Base-by-base conservation (phyloP, 2,113 vertebrate species). In the Peromyscus polionotus region DNA sequence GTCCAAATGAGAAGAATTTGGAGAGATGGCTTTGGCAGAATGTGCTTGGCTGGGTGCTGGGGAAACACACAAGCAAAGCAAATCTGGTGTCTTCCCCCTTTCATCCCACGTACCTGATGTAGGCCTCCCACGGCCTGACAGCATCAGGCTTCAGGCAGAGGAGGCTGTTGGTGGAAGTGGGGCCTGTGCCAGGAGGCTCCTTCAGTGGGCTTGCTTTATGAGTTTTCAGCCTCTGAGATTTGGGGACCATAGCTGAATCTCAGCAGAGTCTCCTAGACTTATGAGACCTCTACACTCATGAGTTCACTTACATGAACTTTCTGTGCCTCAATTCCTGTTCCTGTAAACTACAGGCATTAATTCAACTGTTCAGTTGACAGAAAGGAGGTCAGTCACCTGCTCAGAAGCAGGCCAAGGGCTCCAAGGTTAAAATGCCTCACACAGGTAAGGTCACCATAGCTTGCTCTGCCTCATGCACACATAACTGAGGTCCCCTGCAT, bases 1-100 rank as follows among this genome's bases (percentile, higher is more conserved):
- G 33, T 80, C 48, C 90, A 94, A 20, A 36, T 86, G 91, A 75
- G 77, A 77, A 83, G 89, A 61, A 76, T 88, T 80, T 85, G 75
- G 70, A n/a, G 39, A 42, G 12, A 51, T 3, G n/a, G 76, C 83
- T 81, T 90, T 89, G 79, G 68, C 45, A 57, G 68, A 31, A 2
- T 14, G 63, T 75, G 54, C 79, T 84, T 70, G 79, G n/a, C 59
- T 57, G 54, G 83, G 51, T 48, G 54, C 87, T 90, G 57, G 72
- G 57, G 24, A 88, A 85, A 91, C 42, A 91, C 45, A 57, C 13
- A 59, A 89, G 36, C 48, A 13, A 57, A 81, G 28, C 51, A 72
- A 89, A 90, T 84, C 36, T 19, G 54, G 31, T 1, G 0, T 54
- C 88, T 57, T 63, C 16, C 22, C 39, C 0, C 45, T 76, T 1